Evolutionary conservation across 2,888 invertebrate genomes (phyloP).

Genomic region (Biston stratarius): DNA sequence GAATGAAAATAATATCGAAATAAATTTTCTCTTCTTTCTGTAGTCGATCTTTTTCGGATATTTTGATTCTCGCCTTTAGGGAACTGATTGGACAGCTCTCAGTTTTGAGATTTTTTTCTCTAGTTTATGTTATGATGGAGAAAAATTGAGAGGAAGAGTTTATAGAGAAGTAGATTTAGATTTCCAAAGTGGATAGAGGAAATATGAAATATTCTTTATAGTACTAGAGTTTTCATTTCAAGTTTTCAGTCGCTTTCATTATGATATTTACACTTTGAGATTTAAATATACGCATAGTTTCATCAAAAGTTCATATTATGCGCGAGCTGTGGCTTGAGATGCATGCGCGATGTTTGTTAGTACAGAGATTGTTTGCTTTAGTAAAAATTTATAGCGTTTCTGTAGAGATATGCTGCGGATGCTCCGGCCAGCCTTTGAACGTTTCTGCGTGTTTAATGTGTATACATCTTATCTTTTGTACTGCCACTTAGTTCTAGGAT

Average conservation of each 20-base stretch:
- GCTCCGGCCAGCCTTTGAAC: conserved; percentile 68
- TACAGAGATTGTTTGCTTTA: conserved; percentile 76
- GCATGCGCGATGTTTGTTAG: conserved; percentile 67
- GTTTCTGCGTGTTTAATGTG: conserved; percentile 56
- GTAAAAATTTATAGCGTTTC: conserved; percentile 75
- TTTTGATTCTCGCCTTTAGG: conserved; percentile 45
- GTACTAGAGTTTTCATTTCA: not conserved
- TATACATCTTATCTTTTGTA: conserved; percentile 51
- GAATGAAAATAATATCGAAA: conserved; percentile 58
- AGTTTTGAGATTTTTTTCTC: conserved; percentile 23
- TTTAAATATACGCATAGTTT: conserved; percentile 42
- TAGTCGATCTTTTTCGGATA: conserved; percentile 47
- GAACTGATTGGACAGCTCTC: conserved; percentile 40
- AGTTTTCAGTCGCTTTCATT: not conserved
- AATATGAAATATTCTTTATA: no score
- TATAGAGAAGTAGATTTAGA: not conserved
- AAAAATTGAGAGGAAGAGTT: not conserved
- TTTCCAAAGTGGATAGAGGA: no score
- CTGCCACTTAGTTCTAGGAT: not conserved
- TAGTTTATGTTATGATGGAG: conserved; percentile 2
- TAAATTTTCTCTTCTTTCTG: conserved; percentile 49
- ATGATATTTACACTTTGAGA: conserved; percentile 17
- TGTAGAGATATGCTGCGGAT: conserved; percentile 64
- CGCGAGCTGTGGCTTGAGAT: conserved; percentile 39
- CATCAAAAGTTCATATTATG: conserved; percentile 45